Conservation (phyloP, 1,140 invertebrate species). For the Agrilus planipennis region DNA sequence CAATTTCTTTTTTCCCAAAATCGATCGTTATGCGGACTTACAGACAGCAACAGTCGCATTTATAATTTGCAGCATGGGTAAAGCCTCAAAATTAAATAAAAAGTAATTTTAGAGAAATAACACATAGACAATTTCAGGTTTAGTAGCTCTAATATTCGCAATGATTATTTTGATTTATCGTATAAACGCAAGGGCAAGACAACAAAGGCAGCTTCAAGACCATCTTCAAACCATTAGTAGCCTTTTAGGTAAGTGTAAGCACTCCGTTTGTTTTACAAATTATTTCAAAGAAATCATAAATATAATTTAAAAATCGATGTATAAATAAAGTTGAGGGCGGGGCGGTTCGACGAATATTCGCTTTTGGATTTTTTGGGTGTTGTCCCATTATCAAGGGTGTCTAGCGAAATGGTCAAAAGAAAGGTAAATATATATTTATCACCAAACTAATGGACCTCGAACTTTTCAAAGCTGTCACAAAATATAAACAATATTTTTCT, state of each 20-base stretch:
- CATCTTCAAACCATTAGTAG: conserved; percentile 55
- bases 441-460: too few relatives aligned
- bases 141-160: conserved; percentile 50
- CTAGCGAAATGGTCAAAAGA: not conserved
- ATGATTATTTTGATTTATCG: conserved; percentile 51
- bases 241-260: conserved; percentile 40
- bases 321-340: not conserved
- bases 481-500: conserved; percentile 11
- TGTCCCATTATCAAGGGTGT: too few relatives aligned
- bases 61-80: conserved; percentile 46
- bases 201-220: conserved; percentile 51
- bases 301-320: not conserved
- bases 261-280: not conserved
- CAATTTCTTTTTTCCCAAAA: conserved; percentile 62
- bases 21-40: conserved; percentile 50
- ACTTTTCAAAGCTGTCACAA: not conserved
- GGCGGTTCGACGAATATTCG: not conserved
- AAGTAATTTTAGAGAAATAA: conserved; percentile 6
- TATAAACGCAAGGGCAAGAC: conserved; percentile 46
- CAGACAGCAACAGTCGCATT: conserved; percentile 54
- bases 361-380: too few relatives aligned
- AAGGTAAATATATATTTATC: too few relatives aligned
- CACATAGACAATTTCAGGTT: too few relatives aligned
- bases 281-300: not conserved
- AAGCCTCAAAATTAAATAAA: conserved; percentile 8